Base-by-base conservation (phyloP, 2,113 vertebrate genomes). In the Perognathus longimembris region DNA sequence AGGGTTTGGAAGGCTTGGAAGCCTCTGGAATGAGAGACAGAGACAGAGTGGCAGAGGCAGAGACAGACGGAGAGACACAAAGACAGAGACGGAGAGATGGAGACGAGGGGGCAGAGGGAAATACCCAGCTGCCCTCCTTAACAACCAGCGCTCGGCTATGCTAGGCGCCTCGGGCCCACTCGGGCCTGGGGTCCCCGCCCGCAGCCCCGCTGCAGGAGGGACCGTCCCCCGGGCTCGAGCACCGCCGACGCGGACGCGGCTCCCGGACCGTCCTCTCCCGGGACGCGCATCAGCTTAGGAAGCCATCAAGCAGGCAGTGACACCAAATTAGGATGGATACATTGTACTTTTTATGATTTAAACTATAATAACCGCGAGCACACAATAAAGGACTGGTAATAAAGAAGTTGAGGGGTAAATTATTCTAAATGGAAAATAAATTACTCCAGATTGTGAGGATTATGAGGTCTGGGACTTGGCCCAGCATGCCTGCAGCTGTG, bases 341-440 rank as follows among this genome's bases (percentile, higher is more conserved):
- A 21, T 45, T 45, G 6, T 28, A 36, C 57, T 78, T 71, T 89
- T 69, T 45, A n/a, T 81, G 84, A 81, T 70, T 70, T 80, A 71
- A 78, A 88, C 67, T 61, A 30, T 77, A 81, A 92, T 30, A 95
- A 73, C 54, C 5, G 0, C 10, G 63, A 50, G n/a, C 63, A 88
- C 73, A 63, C 38, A 63, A 38, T 54, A 54, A 85, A 88, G 69
- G 42, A 22, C 69, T 61, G 21, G 45, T 30, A 71, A 69, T 77
- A 66, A 69, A 82, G 74, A 90, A 7, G 30, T 32, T 57, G 40
- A 61, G 59, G 70, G 32, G 50, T 3, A 42, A n/a, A 69, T 34
- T 38, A 20, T 28, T 67, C 79, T 70, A 81, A 90, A 81, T 45
- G 83, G 63, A 57, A 81, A 93, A 73, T 76, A 88, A 81, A 88